Base-by-base conservation (phyloP, 2,888 invertebrate species). In the Hetaerina titia region DNA sequence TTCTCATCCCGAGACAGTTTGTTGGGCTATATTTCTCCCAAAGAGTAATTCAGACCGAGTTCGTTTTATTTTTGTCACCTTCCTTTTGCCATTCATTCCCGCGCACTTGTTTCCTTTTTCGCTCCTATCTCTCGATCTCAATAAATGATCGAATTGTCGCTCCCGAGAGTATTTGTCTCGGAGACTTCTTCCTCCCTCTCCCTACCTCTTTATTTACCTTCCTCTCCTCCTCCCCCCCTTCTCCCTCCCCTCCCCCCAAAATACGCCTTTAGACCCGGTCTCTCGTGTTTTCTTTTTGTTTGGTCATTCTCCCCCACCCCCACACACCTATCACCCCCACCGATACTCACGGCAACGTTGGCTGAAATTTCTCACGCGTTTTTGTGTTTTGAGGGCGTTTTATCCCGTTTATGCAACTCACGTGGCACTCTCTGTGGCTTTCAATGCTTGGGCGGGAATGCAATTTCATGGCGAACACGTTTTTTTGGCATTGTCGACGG, bases 1-100 rank as follows among this genome's bases (percentile, higher is more conserved):
- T 92, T 92, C 74, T 92, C 74, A 92, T 92, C 74, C 69, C 69
- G 92, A 57, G 92, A 74, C 69, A 57, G 92, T 90, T 64, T 31
- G 92, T 69, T 22, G 92, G 92, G 92, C 92, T 64, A 90, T 64
- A 90, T 31, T 64, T 90, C 90, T 90, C 90, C 90, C 45, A 60
- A 31, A 60, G 74, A 92, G 92, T 69, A 90, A 90, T 90, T 90
- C 64, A 63, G 31, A 17, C 90, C 64, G 31, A 15, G 17, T 22
- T 69, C 69, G n/a, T 69, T 45, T n/a, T 89, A 57, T 90, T 90
- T 90, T 60, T 45, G 19, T 25, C 63, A 19, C 25, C n/a, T 90
- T 60, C 60, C n/a, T 64, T 63, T 90, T 17, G 57, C 64, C 88
- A 45, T 64, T 90, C 64, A 45, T 90, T 45, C 64, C 64, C 90